Conservation (phyloP, 1,140 invertebrate genomes). For the Cyclargus thomasi region DNA sequence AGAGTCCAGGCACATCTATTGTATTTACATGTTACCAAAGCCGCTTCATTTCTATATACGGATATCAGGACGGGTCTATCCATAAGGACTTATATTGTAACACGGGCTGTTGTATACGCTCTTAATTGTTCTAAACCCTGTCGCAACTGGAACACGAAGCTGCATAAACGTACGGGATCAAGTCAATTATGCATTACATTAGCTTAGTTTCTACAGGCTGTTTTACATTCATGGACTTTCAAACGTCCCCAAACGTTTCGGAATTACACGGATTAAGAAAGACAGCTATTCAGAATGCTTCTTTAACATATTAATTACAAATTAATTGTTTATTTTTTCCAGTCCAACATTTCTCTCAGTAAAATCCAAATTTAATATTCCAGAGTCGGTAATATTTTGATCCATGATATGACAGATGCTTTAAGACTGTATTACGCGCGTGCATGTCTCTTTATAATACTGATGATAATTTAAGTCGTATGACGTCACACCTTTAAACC, state of each 20-base stretch:
- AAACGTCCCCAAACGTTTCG: not conserved
- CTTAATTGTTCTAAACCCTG: not conserved
- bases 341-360: too few species aligned
- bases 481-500: conserved; percentile 45
- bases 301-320: too few species aligned
- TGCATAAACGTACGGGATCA: not conserved
- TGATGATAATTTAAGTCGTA: conserved; percentile 52
- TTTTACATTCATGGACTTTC: not conserved
- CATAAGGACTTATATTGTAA: not conserved
- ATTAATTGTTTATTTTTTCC: too few species aligned
- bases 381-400: too few species aligned
- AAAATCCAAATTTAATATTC: too few species aligned
- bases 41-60: not conserved
- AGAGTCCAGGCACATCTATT: not conserved
- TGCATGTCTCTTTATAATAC: conserved; percentile 58
- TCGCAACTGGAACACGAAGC: not conserved
- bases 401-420: not conserved
- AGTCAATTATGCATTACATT: not conserved
- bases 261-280: not conserved
- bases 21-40: not conserved
- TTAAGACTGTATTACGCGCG: conserved; percentile 32
- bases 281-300: conserved; percentile 32
- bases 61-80: not conserved
- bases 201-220: not conserved
- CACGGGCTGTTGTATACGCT: not conserved